Percentiles rank a stretch among this genome's conserved stretches.
Conservation (phyloP, 2,797 vertebrate species). For the Gambusia yucatana region DNA sequence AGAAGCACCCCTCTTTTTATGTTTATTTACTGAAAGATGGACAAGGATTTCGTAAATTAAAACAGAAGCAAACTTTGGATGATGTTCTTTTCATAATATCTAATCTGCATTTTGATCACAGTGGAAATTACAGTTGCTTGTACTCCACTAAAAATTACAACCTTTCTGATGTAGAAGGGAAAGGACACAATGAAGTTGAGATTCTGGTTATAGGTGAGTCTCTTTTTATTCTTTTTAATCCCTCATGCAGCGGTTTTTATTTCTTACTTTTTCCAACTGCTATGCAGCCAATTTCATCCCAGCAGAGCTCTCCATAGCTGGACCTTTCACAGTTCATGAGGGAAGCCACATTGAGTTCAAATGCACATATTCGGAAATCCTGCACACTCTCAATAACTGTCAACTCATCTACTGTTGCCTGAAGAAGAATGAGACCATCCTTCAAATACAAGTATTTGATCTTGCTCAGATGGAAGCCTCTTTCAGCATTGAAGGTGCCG, state of each 20-base stretch:
- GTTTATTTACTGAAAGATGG: slow-evolving; percentile 57
- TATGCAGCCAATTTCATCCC: slow-evolving; percentile 48
- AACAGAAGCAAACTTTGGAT: neutral
- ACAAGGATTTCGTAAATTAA: fast-evolving
- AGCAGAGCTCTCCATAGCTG: neutral
- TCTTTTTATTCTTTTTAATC: neutral
- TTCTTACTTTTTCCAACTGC: slow-evolving; percentile 14
- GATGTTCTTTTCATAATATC: neutral
- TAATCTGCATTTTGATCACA: slow-evolving; percentile 5
- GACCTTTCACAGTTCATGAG: neutral
- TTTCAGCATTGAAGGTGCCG: neutral
- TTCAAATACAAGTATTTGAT: slow-evolving; percentile 37
- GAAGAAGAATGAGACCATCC: slow-evolving; percentile 28
- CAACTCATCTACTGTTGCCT: slow-evolving; percentile 47
- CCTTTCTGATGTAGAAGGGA: neutral
- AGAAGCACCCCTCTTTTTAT: fast-evolving
- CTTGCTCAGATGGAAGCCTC: slow-evolving; percentile 20
- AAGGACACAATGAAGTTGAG: slow-evolving; percentile 12
- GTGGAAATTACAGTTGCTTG: slow-evolving; percentile 46
- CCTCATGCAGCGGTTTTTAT: neutral
- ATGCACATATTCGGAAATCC: slow-evolving; percentile 33
- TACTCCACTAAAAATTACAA: neutral
- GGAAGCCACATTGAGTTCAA: slow-evolving; percentile 26
- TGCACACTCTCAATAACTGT: slow-evolving; percentile 30
- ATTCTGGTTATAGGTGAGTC: slow-evolving; percentile 42